phyloP scores from a whole-genome alignment of 2,797 vertebrate species.

The Catostomus latipinnis region DNA sequence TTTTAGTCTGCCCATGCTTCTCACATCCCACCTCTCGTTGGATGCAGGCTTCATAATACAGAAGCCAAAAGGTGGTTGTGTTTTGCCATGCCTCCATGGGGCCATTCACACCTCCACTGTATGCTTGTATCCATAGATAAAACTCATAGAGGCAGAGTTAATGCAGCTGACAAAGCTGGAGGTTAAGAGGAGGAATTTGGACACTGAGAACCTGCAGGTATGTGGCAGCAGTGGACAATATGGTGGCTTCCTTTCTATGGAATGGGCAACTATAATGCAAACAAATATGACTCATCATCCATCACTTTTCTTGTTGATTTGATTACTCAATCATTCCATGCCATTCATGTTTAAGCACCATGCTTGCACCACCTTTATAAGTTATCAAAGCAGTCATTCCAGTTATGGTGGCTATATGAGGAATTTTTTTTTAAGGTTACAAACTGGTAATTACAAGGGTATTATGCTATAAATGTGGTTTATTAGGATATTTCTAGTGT shows the following conservation, averaged over 20 bases:
- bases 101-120: constrained; percentile 58
- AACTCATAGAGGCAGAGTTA: constrained; percentile 97
- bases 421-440: no score
- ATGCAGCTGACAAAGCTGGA: constrained; percentile 98
- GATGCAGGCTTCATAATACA: constrained; percentile 16
- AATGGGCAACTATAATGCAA: not conserved
- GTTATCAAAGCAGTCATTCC: constrained; percentile 2
- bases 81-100: constrained; percentile 47
- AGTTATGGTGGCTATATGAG: no score
- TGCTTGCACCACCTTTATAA: not conserved
- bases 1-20: constrained; percentile 32
- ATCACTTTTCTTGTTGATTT: not conserved
- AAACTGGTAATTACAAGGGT: no score
- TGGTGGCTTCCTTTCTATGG: not conserved
- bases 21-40: constrained; percentile 38
- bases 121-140: constrained; percentile 94
- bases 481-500: no score
- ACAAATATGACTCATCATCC: not conserved
- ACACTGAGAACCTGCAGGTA: constrained; percentile 95
- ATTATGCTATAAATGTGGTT: no score
- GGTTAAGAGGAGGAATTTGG: constrained; percentile 93
- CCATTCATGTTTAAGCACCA: constrained; percentile 18
- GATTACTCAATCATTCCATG: constrained; percentile 27
- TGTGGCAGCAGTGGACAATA: constrained; percentile 64
- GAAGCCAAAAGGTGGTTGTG: constrained; percentile 19